Evolutionary conservation across 2,797 vertebrate genomes (phyloP), one percentile per base, ranked within the genome.

Genomic region (Sebastolobus alascanus): DNA sequence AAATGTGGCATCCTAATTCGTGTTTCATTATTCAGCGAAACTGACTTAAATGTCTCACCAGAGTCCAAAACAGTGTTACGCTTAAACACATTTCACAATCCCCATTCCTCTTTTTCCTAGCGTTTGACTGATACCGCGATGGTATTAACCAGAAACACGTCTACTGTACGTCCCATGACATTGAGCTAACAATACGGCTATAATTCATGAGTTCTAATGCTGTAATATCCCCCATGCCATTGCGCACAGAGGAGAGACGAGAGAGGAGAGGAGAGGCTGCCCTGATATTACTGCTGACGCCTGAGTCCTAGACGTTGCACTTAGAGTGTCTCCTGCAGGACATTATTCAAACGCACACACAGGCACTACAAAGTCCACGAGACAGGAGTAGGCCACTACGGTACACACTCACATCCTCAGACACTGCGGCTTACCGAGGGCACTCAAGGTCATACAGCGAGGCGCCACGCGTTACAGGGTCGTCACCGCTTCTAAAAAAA

Each of bases 201-300:
- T 90, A 94, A 92, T 91, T 94, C 91, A 93, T 80, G 82, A 66
- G 52, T 84, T 91, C 81, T 93, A 90, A 93, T 90, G 87, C 84
- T 70, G 76, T 94, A 92, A 92, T 92, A 93, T 91, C 85, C 85
- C 87, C 83, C 87, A 80, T 89, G 85, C 88, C 90, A 68, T 75
- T 92, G 91, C 85, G 86, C 87, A 89, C 82, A 80, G 92, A 87
- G 85, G 80, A 79, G 82, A 80, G 92, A 87, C 84, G 80, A 79
- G 82, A 79, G 83, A 80, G 37, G 56, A 82, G 80, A 87, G 84
- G 74, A 89, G 88, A 94, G 90, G 87, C 87, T 81, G 90, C 92
- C 90, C 91, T 81, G 84, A 91, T 91, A 93, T 94, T 95, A 95
- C 77, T 93, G 94, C 95, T 93, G 94, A 96, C 90, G 93, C 95